These are phyloP conservation scores for Brachyalestes nurse DNA, from an alignment of 2,797 vertebrate species.

Conservation along the genomic window DNA sequence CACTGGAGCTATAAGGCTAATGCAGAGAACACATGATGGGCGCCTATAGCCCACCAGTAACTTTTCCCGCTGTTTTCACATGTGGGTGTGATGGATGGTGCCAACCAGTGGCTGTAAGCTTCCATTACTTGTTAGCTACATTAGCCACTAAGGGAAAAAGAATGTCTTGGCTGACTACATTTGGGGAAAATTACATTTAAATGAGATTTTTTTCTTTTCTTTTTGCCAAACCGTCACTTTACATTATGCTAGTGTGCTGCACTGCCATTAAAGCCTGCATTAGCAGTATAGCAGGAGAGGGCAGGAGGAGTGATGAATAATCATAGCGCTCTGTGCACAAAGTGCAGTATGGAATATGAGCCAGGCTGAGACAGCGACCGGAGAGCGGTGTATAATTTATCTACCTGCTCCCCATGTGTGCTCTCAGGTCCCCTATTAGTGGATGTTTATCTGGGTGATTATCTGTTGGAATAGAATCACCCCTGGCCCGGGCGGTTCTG, in stretches of 20 bases:
- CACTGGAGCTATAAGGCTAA: no score
- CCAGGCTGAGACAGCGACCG: conserved; percentile 1
- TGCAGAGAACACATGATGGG: no score
- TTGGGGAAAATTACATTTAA: neutral
- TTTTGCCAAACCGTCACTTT: neutral
- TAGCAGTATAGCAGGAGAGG: neutral
- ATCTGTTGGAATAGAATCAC: conserved; percentile 33
- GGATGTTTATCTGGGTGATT: conserved; percentile 25
- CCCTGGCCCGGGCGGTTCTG: conserved; percentile 16
- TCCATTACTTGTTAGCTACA: neutral
- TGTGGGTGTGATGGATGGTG: neutral
- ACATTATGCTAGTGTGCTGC: neutral
- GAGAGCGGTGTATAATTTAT: neutral
- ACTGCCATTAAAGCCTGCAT: neutral
- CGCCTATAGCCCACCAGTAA: no score
- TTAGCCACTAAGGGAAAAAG: neutral
- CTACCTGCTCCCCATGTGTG: neutral
- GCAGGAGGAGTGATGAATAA: neutral
- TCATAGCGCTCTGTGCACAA: neutral
- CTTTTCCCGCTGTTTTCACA: no score
- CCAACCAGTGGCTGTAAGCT: neutral
- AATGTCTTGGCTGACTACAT: neutral
- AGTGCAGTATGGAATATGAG: conserved; percentile 6
- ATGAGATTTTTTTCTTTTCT: neutral
- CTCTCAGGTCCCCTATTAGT: conserved; percentile 9